Conservation (phyloP, 2,113 vertebrate genomes). For the Hemibagrus wyckioides region DNA sequence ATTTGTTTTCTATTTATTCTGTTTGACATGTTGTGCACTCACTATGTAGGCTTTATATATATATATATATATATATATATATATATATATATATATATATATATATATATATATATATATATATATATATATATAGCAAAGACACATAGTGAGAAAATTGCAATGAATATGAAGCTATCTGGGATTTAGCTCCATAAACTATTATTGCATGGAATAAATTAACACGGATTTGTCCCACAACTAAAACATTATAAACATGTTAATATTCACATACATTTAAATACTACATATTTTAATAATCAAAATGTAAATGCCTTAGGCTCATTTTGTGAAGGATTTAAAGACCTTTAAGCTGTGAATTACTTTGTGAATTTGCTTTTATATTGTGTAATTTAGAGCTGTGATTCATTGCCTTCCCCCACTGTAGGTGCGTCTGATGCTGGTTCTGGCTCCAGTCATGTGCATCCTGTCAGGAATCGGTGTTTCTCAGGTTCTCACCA, state of each 20-base stretch:
- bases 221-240: neutral
- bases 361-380: neutral
- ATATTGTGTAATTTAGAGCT: neutral
- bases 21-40: too few species aligned
- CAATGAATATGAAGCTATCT: neutral
- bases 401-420: neutral
- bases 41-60: neutral
- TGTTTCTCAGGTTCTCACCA: conserved; percentile 94
- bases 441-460: conserved; percentile 97
- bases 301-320: neutral
- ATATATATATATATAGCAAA: too few species aligned
- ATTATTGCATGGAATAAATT: neutral
- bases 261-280: too few species aligned
- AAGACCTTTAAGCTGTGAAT: neutral
- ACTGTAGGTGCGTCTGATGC: conserved; percentile 92
- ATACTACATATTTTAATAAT: too few species aligned
- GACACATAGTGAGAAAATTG: neutral
- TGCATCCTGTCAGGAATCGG: conserved; percentile 97
- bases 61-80: too few species aligned
- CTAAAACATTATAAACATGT: neutral
- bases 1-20: too few species aligned
- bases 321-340: too few species aligned
- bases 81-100: too few species aligned
- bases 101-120: too few species aligned
- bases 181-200: neutral